phyloP scores from a whole-genome alignment of 2,113 vertebrate species.

The Ardeotis arabs region DNA sequence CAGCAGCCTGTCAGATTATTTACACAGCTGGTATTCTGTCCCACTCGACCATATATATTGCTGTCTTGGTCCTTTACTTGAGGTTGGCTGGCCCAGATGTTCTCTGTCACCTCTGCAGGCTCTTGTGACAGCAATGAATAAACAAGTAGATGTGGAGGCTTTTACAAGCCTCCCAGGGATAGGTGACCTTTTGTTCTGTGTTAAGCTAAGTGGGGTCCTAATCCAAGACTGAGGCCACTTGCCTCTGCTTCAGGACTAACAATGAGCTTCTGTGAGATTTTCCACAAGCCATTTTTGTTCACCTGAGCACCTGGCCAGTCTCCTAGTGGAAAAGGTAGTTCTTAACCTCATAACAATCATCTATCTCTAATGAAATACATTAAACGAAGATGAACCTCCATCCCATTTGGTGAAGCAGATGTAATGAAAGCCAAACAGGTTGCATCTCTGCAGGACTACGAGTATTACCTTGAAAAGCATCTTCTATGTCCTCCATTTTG shows the following conservation, averaged over 20 bases:
- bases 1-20: neutral
- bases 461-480: slow-evolving; percentile 89
- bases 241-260: neutral
- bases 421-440: neutral
- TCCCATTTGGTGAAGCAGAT: neutral
- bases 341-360: neutral
- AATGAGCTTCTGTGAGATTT: neutral
- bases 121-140: neutral
- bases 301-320: neutral
- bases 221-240: neutral
- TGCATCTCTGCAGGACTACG: neutral
- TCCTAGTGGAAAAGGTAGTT: neutral
- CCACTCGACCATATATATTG: neutral
- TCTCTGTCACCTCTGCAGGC: neutral
- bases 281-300: neutral
- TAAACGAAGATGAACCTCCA: neutral
- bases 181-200: neutral
- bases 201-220: neutral
- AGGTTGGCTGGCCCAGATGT: neutral
- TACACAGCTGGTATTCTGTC: neutral
- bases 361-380: neutral
- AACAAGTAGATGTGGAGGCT: neutral
- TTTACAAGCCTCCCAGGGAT: neutral
- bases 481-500: slow-evolving; percentile 83
- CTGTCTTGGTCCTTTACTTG: neutral